Evolutionary conservation across 1,140 invertebrate genomes (phyloP), one percentile per base, ranked within the genome.

Genomic region (Zaprionus tsacasi): DNA sequence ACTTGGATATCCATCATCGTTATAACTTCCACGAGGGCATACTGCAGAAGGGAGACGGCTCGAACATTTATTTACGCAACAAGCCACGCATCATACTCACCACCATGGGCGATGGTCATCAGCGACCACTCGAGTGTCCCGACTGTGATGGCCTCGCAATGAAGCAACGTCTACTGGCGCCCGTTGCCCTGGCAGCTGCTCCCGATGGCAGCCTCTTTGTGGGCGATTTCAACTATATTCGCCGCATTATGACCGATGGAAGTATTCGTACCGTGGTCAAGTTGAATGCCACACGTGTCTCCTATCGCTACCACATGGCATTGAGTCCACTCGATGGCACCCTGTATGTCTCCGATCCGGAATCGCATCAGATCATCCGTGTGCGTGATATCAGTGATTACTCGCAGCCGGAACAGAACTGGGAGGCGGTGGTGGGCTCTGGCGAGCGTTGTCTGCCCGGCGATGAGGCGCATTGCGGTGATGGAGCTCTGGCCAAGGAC

Each of bases 1-100:
- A 99, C 93, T 93, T 99, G 60, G 98, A 99, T 91, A 98, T 99
- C 78, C 98, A 99, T 93, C 98, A 99, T 88, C 94, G 98, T 76
- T 99, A 99, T 93, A 99, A 99, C 91, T 98, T 99, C 95, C 98
- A 99, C 91, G 98, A 99, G 94, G 98, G 97, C 27, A 99, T 99
- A 74, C 94, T 99, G 1, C 98, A 99, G 93, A 99, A 99, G 92
- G 99, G 99, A 30, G 98, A 99, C 92, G 99, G 99, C 21, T 97
- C 97, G 0, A 99, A 98, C 88, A 98, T 99, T 69, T 99, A 99
- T 91, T 92, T 99, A 79, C 98, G 98, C 86, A 97, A 99, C 90
- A 97, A 98, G 89, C 98, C 98, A 0, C 94, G 97, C 61, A 96
- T 98, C 2, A 96, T 99, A 54, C 93, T 97, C 13, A 98, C 97